Conservation (phyloP, 2,113 vertebrate species). For the Ictalurus punctatus region DNA sequence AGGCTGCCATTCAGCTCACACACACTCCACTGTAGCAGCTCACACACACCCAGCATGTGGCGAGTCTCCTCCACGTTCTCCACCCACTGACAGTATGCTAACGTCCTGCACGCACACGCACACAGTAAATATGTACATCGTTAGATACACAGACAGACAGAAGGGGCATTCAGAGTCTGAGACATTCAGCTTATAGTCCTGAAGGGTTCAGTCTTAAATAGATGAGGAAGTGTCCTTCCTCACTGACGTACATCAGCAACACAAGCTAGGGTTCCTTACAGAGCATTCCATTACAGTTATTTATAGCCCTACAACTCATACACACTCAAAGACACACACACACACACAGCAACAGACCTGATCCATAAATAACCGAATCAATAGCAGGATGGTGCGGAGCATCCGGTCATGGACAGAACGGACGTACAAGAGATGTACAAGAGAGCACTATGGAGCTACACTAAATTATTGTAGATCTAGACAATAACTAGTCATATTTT, state of each 20-base stretch:
- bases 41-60: conserved; percentile 88
- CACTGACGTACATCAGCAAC: not conserved
- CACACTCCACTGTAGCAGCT: conserved; percentile 89
- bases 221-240: not conserved
- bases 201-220: not conserved
- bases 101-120: conserved; percentile 75
- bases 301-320: conserved; percentile 22
- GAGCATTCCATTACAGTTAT: conserved; percentile 21
- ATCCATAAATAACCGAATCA: conserved; percentile 68
- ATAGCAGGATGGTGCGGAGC: conserved; percentile 47
- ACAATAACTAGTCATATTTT: not conserved
- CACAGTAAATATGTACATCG: not conserved
- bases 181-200: conserved; percentile 4
- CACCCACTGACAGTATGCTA: conserved; percentile 97
- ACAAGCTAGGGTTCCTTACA: conserved; percentile 21
- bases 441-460: not conserved
- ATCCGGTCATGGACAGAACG: not conserved
- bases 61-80: conserved; percentile 92
- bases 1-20: conserved; percentile 90
- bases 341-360: conserved; percentile 16
- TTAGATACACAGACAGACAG: not conserved
- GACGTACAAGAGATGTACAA: not conserved
- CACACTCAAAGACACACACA: conserved; percentile 8
- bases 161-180: not conserved
- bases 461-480: not conserved